phyloP scores from a whole-genome alignment of 2,797 vertebrate genomes.

The Pantherophis alleghaniensis region DNA sequence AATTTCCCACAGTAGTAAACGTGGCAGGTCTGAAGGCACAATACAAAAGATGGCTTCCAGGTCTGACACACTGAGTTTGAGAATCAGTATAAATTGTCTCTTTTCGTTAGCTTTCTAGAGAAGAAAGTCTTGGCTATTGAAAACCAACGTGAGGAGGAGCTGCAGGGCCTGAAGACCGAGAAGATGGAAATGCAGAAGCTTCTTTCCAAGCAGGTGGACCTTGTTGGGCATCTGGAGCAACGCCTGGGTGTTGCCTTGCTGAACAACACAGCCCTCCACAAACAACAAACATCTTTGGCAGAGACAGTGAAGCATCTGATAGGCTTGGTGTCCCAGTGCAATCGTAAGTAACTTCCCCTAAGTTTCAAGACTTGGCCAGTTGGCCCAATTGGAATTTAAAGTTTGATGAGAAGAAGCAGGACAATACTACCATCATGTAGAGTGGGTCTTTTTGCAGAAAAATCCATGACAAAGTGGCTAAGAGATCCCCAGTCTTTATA shows the following conservation, averaged over 20 bases:
- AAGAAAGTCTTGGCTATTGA: slow-evolving; percentile 77
- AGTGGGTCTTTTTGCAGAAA: not conserved
- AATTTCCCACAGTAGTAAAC: too few relatives aligned
- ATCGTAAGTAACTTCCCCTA: slow-evolving; percentile 66
- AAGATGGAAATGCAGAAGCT: slow-evolving; percentile 78
- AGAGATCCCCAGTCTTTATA: not conserved
- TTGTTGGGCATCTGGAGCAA: slow-evolving; percentile 75
- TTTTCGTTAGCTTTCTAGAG: slow-evolving; percentile 74
- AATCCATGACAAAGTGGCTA: not conserved
- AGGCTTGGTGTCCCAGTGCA: slow-evolving; percentile 75
- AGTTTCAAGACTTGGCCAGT: not conserved
- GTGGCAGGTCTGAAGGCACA: too few relatives aligned
- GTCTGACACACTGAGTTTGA: not conserved
- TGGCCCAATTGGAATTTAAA: not conserved
- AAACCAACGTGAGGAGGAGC: slow-evolving; percentile 71
- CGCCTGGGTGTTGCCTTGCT: slow-evolving; percentile 73
- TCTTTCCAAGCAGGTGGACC: slow-evolving; percentile 72
- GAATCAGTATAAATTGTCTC: not conserved
- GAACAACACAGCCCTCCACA: slow-evolving; percentile 78
- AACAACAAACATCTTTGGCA: slow-evolving; percentile 74
- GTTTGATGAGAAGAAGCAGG: not conserved
- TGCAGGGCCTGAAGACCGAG: slow-evolving; percentile 72
- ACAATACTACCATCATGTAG: not conserved
- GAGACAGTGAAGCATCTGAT: slow-evolving; percentile 77
- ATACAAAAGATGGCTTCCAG: too few relatives aligned